These are phyloP conservation scores for Plagiodera versicolora DNA, from an alignment of 2,888 invertebrate genomes.

Conservation along the genomic window DNA sequence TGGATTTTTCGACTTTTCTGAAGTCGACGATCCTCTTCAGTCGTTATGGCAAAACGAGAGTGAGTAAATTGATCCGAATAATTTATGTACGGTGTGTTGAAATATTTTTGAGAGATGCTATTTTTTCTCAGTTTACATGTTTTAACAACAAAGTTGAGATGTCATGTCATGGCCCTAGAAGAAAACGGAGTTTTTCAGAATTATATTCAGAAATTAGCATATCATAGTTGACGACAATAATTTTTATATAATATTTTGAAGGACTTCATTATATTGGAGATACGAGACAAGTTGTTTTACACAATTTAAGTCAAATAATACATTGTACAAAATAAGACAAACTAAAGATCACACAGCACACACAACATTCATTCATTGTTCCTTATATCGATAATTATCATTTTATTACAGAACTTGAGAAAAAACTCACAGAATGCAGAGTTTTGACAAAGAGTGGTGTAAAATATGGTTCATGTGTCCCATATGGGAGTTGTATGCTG, in stretches of 20 bases:
- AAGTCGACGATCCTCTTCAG: slow-evolving; percentile 44
- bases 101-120: slow-evolving; percentile 8
- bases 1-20: slow-evolving; percentile 44
- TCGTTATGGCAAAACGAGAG: slow-evolving; percentile 41
- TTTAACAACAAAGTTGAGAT: too few relatives aligned
- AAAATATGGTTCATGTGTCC: slow-evolving; percentile 37
- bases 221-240: too few relatives aligned
- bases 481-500: slow-evolving; percentile 34
- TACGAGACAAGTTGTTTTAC: too few relatives aligned
- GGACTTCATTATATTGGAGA: too few relatives aligned
- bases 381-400: neutral
- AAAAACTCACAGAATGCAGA: slow-evolving; percentile 32
- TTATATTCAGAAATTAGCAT: too few relatives aligned
- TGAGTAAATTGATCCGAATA: slow-evolving; percentile 24
- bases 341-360: too few relatives aligned
- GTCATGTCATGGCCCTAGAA: too few relatives aligned
- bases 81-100: slow-evolving; percentile 4
- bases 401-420: slow-evolving; percentile 21
- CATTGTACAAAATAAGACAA: neutral
- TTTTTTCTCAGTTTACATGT: neutral
- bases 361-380: neutral
- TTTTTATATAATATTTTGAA: too few relatives aligned
- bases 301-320: too few relatives aligned
- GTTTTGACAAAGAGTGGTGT: slow-evolving; percentile 29
- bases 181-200: too few relatives aligned